These are phyloP conservation scores for Zaprionus obscuricornis DNA, from an alignment of 2,888 invertebrate genomes.

Conservation along the genomic window DNA sequence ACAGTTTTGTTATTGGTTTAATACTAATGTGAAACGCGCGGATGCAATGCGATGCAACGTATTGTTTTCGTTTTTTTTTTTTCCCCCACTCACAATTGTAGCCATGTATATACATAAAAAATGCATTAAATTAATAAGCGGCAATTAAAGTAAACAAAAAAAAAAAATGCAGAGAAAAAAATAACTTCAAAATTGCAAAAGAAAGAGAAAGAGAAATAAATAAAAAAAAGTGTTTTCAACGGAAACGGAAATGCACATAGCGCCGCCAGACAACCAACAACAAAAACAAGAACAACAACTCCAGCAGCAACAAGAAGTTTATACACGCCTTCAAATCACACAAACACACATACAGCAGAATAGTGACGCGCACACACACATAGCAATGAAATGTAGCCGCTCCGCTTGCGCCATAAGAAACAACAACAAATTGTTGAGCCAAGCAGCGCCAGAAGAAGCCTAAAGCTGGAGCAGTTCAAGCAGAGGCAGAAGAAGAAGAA, in stretches of 20 bases:
- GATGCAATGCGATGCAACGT: too few relatives aligned
- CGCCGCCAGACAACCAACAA: constrained; percentile 36
- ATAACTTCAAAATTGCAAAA: constrained; percentile 20
- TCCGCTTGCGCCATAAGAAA: constrained; percentile 19
- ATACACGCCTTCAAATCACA: constrained; percentile 8
- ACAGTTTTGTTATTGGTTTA: constrained; percentile 16
- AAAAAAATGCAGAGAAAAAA: constrained; percentile 28
- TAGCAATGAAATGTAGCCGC: constrained; percentile 57
- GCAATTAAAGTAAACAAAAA: constrained; percentile 31
- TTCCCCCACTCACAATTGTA: constrained; percentile 23
- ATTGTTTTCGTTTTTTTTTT: constrained; percentile 22
- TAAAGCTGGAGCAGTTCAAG: too few relatives aligned
- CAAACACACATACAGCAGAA: constrained; percentile 23
- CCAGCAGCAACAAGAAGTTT: constrained; percentile 2
- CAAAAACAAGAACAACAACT: constrained; percentile 11
- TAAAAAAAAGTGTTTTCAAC: too few relatives aligned
- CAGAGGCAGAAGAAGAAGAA: too few relatives aligned
- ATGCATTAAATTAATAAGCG: constrained; percentile 45
- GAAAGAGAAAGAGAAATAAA: constrained; percentile 6
- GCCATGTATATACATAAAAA: constrained; percentile 72
- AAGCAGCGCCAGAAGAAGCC: too few relatives aligned
- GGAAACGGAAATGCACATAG: constrained; percentile 69
- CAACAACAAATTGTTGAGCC: constrained; percentile 34
- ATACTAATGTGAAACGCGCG: constrained; percentile 28
- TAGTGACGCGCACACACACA: constrained; percentile 12